phyloP scores from a whole-genome alignment of 2,888 invertebrate genomes.

The Digitonthophagus gazella region DNA sequence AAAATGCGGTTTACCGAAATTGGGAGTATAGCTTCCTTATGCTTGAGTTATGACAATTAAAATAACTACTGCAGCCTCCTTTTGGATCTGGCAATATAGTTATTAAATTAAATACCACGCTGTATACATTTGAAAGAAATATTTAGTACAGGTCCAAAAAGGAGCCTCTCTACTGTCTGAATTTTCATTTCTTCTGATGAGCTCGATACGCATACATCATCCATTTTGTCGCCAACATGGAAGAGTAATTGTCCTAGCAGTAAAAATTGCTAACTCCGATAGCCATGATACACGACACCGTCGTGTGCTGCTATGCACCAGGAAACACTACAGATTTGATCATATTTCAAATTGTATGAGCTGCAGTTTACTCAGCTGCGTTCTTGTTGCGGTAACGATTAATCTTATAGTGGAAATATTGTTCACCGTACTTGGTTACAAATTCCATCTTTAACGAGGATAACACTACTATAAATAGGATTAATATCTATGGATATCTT shows the following conservation, averaged over 20 bases:
- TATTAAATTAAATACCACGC: too few relatives aligned
- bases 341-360: background rate
- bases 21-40: too few relatives aligned
- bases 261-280: background rate
- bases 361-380: background rate
- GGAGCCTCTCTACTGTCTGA: too few relatives aligned
- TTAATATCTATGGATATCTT: too few relatives aligned
- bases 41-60: too few relatives aligned
- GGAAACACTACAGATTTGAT: background rate
- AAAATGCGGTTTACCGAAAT: too few relatives aligned
- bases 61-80: too few relatives aligned
- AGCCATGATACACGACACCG: background rate
- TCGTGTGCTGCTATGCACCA: background rate
- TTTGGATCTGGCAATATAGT: too few relatives aligned
- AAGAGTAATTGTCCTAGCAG: background rate
- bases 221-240: background rate
- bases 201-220: too few relatives aligned
- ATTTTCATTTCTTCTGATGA: too few relatives aligned
- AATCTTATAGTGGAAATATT: background rate
- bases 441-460: background rate
- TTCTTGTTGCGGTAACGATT: background rate
- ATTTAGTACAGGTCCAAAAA: too few relatives aligned
- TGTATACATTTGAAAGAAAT: too few relatives aligned
- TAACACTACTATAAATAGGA: background rate
- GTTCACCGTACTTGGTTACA: background rate